Conservation (phyloP, 2,888 invertebrate genomes). For the Acrobasis suavella region DNA sequence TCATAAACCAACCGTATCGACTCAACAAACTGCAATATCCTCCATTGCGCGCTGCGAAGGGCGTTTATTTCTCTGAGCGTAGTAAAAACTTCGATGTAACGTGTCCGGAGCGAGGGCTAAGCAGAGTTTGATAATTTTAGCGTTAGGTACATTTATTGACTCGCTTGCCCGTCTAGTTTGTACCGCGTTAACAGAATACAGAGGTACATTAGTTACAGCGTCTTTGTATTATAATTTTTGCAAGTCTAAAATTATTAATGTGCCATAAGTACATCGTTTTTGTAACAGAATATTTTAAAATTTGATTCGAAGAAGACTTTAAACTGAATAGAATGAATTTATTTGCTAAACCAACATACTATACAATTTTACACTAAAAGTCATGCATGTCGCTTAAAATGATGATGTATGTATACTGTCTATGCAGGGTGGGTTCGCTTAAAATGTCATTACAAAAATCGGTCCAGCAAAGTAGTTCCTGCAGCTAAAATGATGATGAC, state of each 20-base stretch:
- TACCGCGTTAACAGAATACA: constrained; percentile 13
- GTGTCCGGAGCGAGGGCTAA: not conserved
- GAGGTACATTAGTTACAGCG: not conserved
- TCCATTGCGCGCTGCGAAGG: constrained; percentile 12
- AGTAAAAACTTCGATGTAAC: constrained; percentile 8
- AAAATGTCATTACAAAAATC: too few species aligned
- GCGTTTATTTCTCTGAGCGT: not conserved
- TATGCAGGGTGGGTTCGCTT: too few species aligned
- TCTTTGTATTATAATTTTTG: constrained; percentile 4
- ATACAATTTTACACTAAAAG: too few species aligned
- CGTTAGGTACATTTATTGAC: constrained; percentile 10
- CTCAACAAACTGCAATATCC: not conserved
- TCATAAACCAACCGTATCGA: constrained; percentile 2
- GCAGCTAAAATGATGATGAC: too few species aligned
- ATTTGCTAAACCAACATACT: too few species aligned
- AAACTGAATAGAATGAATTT: too few species aligned
- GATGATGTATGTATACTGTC: too few species aligned
- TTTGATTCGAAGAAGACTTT: too few species aligned
- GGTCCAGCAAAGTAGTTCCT: too few species aligned
- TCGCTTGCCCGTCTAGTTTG: constrained; percentile 13
- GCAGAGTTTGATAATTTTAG: not conserved
- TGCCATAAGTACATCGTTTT: not conserved
- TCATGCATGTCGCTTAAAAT: too few species aligned
- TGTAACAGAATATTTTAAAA: too few species aligned
- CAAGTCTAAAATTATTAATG: not conserved